Evolutionary conservation across 2,888 invertebrate species (phyloP).

Genomic region (Cacoxenus indagator): DNA sequence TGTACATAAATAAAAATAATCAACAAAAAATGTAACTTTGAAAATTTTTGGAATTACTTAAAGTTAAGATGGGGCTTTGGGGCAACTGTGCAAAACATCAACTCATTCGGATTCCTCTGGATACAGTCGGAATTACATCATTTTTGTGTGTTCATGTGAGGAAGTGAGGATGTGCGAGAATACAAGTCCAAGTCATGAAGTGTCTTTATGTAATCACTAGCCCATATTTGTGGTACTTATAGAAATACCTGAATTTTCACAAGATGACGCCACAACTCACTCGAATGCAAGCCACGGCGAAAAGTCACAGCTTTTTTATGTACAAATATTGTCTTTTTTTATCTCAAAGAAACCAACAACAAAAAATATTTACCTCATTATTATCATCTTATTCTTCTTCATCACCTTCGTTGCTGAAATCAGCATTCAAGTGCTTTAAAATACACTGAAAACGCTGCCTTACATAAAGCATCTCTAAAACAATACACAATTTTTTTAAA

Average conservation of each 20-base stretch:
- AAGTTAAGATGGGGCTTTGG: too few species aligned
- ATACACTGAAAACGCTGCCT: constrained; percentile 28
- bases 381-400: constrained; percentile 23
- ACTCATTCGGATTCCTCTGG: neutral
- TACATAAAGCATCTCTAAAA: too few species aligned
- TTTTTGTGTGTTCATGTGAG: neutral
- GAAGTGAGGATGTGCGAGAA: neutral
- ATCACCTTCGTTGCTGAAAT: constrained; percentile 9
- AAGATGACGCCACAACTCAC: neutral
- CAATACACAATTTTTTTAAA: too few species aligned
- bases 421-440: neutral
- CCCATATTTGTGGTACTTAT: constrained; percentile 23
- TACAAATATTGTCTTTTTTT: neutral
- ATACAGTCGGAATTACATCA: neutral
- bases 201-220: constrained; percentile 24
- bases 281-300: neutral
- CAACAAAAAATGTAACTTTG: constrained; percentile 6
- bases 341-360: neutral
- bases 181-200: neutral
- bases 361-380: constrained; percentile 14
- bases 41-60: neutral
- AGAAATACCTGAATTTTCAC: neutral
- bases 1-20: constrained; percentile 5
- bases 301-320: neutral
- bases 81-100: neutral